These are phyloP conservation scores for Agapornis canus DNA, from an alignment of 2,797 vertebrate genomes.

Conservation along the genomic window DNA sequence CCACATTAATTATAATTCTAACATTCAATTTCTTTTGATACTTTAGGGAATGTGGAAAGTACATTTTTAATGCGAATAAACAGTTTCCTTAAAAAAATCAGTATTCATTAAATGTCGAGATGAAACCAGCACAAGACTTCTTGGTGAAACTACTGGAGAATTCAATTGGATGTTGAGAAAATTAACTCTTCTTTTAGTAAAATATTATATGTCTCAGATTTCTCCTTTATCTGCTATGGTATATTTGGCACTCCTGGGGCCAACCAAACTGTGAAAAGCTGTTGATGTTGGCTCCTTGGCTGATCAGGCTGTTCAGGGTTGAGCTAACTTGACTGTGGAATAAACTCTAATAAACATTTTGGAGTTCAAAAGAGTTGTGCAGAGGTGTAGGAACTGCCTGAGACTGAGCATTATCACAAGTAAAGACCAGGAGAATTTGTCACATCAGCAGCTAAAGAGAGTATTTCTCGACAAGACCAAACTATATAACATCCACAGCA, in stretches of 20 bases:
- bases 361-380: neutral
- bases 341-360: conserved; percentile 31
- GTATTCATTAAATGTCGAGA: conserved; percentile 60
- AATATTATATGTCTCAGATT: conserved; percentile 43
- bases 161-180: conserved; percentile 62
- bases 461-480: neutral
- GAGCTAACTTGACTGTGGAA: conserved; percentile 33
- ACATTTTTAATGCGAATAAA: conserved; percentile 53
- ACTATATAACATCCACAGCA: neutral
- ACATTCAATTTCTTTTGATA: conserved; percentile 55
- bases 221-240: conserved; percentile 7
- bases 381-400: neutral
- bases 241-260: conserved; percentile 25
- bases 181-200: conserved; percentile 33
- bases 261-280: conserved; percentile 36
- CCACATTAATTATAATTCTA: conserved; percentile 76
- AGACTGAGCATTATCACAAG: neutral
- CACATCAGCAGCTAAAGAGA: neutral
- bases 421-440: conserved; percentile 12
- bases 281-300: conserved; percentile 43
- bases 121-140: conserved; percentile 41
- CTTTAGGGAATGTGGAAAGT: conserved; percentile 49
- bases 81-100: conserved; percentile 63
- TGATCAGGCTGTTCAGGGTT: neutral
- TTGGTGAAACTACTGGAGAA: conserved; percentile 20